These are phyloP conservation scores for Ectemnius cavifrons DNA, from an alignment of 2,888 invertebrate genomes.

Conservation along the genomic window DNA sequence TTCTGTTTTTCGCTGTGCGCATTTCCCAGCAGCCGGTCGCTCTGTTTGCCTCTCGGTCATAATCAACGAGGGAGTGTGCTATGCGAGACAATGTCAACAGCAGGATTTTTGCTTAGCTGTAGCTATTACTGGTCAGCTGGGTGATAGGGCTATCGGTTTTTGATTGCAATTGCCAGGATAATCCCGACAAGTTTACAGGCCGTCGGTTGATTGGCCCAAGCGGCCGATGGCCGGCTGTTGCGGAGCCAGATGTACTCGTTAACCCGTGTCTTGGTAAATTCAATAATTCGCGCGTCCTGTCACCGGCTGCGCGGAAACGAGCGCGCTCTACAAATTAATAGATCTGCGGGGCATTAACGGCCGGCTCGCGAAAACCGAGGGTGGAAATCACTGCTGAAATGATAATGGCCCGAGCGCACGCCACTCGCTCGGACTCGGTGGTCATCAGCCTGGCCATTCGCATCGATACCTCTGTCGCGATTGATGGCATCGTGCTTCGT, in stretches of 20 bases:
- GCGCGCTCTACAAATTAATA: conserved; percentile 2
- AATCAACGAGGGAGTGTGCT: conserved; percentile 1
- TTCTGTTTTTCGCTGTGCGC: neutral
- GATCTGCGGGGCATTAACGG: conserved; percentile 9
- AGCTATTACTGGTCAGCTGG: neutral
- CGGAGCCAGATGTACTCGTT: conserved; percentile 1
- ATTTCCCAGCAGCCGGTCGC: neutral
- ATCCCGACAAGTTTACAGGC: neutral
- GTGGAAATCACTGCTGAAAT: conserved; percentile 2
- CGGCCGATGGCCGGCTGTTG: neutral
- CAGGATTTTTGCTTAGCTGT: too few species aligned
- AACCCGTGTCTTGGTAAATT: conserved; percentile 2
- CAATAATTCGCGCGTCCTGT: neutral
- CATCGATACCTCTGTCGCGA: conserved; percentile 3
- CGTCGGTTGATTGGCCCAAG: too few species aligned
- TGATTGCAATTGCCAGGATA: neutral
- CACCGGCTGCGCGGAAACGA: neutral
- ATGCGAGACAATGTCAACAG: too few species aligned
- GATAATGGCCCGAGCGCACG: conserved; percentile 2
- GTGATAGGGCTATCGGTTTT: neutral
- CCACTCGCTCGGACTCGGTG: neutral
- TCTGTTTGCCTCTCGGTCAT: neutral
- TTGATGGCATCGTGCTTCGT: neutral
- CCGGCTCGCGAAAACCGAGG: neutral
- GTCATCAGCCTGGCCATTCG: neutral